A percentile compares a stretch with the other conserved stretches of the same genome.
Conservation (phyloP, 2,113 vertebrate species). For the Microtus pennsylvanicus region DNA sequence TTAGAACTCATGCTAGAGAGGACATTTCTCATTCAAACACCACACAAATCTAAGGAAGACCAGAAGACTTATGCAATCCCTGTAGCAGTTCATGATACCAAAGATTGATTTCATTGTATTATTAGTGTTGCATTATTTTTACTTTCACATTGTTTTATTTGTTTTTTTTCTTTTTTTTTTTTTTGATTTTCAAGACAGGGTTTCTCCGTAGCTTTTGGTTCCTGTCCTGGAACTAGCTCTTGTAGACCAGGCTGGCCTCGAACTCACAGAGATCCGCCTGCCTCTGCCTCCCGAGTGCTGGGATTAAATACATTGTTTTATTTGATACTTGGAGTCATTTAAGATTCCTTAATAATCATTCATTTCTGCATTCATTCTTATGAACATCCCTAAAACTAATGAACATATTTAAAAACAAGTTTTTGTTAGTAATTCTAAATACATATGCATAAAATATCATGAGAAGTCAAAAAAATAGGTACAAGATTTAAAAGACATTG, state of each 20-base stretch:
- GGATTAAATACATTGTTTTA: not conserved
- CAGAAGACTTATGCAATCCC: not conserved
- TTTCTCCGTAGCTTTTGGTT: too few relatives aligned
- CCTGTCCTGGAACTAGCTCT: too few relatives aligned
- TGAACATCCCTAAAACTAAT: not conserved
- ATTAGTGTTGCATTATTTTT: too few relatives aligned
- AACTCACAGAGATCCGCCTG: too few relatives aligned
- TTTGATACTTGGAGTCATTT: not conserved
- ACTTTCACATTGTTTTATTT: not conserved
- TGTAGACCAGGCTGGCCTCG: too few relatives aligned
- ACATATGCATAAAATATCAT: not conserved
- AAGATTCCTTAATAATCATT: not conserved
- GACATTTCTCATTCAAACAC: not conserved
- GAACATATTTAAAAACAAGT: not conserved
- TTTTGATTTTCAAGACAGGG: too few relatives aligned
- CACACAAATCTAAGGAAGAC: not conserved
- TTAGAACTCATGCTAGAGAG: too few relatives aligned
- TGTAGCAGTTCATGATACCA: not conserved
- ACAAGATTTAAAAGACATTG: not conserved
- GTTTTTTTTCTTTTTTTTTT: too few relatives aligned
- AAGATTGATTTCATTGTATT: not conserved
- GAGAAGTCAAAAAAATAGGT: not conserved
- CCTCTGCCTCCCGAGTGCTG: too few relatives aligned
- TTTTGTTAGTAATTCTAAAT: not conserved
- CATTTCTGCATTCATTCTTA: not conserved